phyloP scores from a whole-genome alignment of 2,113 vertebrate species.

The Rhea americana region DNA sequence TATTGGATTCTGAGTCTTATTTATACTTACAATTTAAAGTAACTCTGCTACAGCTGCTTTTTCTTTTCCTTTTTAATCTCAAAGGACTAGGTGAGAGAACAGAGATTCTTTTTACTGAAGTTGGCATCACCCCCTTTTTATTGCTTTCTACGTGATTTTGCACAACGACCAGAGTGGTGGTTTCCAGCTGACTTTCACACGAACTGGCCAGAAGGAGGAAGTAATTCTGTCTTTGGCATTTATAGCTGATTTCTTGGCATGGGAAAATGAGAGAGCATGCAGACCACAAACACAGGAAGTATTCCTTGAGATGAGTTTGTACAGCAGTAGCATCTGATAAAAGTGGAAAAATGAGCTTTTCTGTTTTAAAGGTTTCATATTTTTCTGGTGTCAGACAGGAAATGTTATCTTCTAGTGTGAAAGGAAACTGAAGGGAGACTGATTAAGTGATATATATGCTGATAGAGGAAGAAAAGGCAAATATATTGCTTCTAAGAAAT shows the following conservation, averaged over 20 bases:
- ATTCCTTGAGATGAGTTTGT: slow-evolving; percentile 55
- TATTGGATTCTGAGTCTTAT: slow-evolving; percentile 13
- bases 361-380: slow-evolving; percentile 56
- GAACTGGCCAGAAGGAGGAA: slow-evolving; percentile 63
- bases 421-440: background rate
- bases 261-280: slow-evolving; percentile 42
- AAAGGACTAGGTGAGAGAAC: background rate
- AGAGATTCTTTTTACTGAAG: slow-evolving; percentile 53
- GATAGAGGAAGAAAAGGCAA: background rate
- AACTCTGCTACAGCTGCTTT: slow-evolving; percentile 13
- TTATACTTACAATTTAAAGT: slow-evolving; percentile 34
- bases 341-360: slow-evolving; percentile 64
- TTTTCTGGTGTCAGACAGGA: slow-evolving; percentile 59
- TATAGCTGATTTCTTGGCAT: slow-evolving; percentile 51
- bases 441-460: background rate
- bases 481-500: background rate
- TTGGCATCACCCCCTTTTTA: slow-evolving; percentile 27
- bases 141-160: slow-evolving; percentile 60
- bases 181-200: slow-evolving; percentile 64
- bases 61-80: background rate
- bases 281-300: slow-evolving; percentile 51
- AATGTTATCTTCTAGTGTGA: slow-evolving; percentile 20
- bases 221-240: slow-evolving; percentile 42
- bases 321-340: slow-evolving; percentile 53
- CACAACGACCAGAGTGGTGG: background rate